Evolutionary conservation across 2,888 invertebrate species (phyloP), one percentile per base, ranked within the genome.

Genomic region (Xanthia togata): DNA sequence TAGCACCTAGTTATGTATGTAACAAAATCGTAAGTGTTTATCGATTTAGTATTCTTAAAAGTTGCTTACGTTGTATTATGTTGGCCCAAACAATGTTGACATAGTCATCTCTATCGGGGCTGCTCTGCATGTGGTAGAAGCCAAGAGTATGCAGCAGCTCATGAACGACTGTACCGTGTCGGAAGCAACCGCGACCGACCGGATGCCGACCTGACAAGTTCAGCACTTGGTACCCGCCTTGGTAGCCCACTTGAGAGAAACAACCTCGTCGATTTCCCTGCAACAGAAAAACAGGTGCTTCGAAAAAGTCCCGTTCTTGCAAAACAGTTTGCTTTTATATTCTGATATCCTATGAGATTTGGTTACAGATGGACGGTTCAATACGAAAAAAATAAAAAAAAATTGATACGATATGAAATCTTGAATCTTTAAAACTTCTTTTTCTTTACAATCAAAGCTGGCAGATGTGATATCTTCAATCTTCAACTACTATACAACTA

Each of bases 51-150:
- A 64, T 14, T 68, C 31, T 26, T 17, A 35, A 50, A 31, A 35
- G 9, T 35, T 0, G 89, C 95, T 93, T 90, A 97, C 98, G 97
- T 90, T 96, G 92, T 73, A 97, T 90, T 70, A 98, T 98, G 89
- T 98, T 98, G 55, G 97, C 97, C 97, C 98, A 98, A 70, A 97
- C 92, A 69, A 98, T 98, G 81, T 97, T 96, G 12, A 98, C 98
- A 90, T 97, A 98, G 59, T 98, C 97, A 90, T 98, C 98, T 84
- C 98, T 97, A 92, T 98, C 98, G 0, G 97, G 97, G 70, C 98
- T 97, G 89, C 98, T 98, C 92, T 98, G 98, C 94, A 98, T 98
- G 91, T 98, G 98, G 93, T 98, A 98, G 93, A 98, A 98, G 4
- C 98, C 98, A 0, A 98, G 95, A 0, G 98, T 97, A 90, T 98